Base-by-base conservation (phyloP, 2,888 invertebrate species). In the Ichneumoninae sp. region DNA sequence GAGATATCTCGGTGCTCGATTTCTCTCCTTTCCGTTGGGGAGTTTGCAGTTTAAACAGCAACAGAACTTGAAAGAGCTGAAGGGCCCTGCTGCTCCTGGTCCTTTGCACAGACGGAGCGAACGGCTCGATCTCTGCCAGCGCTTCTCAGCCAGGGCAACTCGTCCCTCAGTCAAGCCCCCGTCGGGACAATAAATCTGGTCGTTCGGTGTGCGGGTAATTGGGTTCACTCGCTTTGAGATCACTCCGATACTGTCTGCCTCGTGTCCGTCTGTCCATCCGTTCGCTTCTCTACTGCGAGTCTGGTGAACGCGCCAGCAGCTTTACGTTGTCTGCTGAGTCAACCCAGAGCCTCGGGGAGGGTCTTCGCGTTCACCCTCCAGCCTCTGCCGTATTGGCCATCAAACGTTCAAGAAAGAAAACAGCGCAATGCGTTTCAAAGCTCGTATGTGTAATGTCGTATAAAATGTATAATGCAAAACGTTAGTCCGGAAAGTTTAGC, bases 231-330 rank as follows among this genome's bases (percentile, higher is more conserved):
- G 92, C 90, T 90, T 90, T 62, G 80, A 92, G 93, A 93, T 93
- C 93, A 91, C 92, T 93, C 92, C 93, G 93, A 93, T 93, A 93
- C 93, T 93, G 93, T 93, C 93, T 91, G 89, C 91, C 91, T 88
- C 91, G 91, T 91, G 93, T 93, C 92, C 90, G 91, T 93, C 92
- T 88, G 89, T 92, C 91, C 89, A 88, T 91, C 90, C 90, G 86
- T 89, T 88, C 85, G 65, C 78, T 60, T 66, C 78, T 69, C 75
- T 69, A 44, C 76, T 66, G 71, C 26, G 71, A 82, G 62, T 79
- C 62, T 50, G 71, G 70, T 26, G 74, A 84, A 84, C 75, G 66
- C 75, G 78, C 77, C 50, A 70, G 26, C 30, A 13, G 54, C 54
- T 71, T 77, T 72, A 36, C 82, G 57, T 52, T 62, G 54, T 57